Percentiles rank a stretch among this genome's conserved stretches.
Conservation (phyloP, 2,113 vertebrate species). For the Solea solea region DNA sequence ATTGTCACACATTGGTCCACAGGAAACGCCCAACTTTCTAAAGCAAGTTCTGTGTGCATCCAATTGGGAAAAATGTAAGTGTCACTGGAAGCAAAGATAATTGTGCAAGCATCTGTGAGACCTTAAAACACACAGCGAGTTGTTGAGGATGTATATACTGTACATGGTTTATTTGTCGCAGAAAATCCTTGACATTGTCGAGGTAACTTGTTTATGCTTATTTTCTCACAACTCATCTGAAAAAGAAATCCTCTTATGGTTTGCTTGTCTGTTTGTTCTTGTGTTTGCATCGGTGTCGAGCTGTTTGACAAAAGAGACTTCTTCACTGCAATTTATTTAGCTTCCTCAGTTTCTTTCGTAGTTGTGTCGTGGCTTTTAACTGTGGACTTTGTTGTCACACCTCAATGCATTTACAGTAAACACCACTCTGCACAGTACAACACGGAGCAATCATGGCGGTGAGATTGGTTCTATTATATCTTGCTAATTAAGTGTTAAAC, state of each 20-base stretch:
- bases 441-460: conserved; percentile 11
- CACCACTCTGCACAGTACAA: conserved; percentile 19
- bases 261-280: conserved; percentile 41
- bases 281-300: conserved; percentile 16
- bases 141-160: conserved; percentile 6
- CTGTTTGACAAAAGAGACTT: conserved; percentile 17
- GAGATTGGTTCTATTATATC: not conserved
- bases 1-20: conserved; percentile 18
- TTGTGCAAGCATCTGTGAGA: conserved; percentile 15
- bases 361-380: conserved; percentile 26
- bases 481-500: conserved; percentile 42
- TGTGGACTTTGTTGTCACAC: conserved; percentile 33
- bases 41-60: conserved; percentile 5
- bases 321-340: conserved; percentile 18
- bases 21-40: conserved; percentile 18
- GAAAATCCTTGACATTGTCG: conserved; percentile 7
- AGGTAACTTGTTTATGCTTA: conserved; percentile 22
- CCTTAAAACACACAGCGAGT: conserved; percentile 20
- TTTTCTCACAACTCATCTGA: conserved; percentile 48
- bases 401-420: conserved; percentile 11
- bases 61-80: conserved; percentile 23
- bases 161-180: not conserved
- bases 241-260: conserved; percentile 22
- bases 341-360: conserved; percentile 8
- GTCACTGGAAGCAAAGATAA: conserved; percentile 51